Evolutionary conservation across 2,888 invertebrate species (phyloP), one percentile per base, ranked within the genome.

Genomic region (Margaritifera margaritifera): DNA sequence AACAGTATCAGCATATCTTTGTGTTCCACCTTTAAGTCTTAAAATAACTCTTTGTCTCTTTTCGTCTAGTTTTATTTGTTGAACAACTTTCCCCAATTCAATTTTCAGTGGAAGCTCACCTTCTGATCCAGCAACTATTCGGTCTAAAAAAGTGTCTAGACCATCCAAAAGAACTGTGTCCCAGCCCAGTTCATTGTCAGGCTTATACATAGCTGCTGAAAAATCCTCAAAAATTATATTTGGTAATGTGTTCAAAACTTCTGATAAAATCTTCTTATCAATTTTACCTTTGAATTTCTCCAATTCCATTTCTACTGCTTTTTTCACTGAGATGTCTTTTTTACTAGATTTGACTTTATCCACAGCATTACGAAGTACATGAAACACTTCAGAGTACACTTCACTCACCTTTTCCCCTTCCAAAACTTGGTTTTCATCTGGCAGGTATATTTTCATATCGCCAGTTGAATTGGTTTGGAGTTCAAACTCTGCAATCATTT

Each of bases 91-190:
- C 24, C 79, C 78, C 15, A 85, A 73, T 50, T 78, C 75, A 27
- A 86, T 51, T 53, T 80, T 78, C 11, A 86, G 55, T 4, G 84
- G 83, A 18, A 63, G 20, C 60, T 85, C 86, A 6, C 70, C 74
- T 4, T 72, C 74, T 27, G 70, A 54, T 11, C 86, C 86, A 71
- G 81, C 79, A 19, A 81, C 81, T 64, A 86, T 71, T 62, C 85
- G 84, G 65, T 83, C 82, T 56, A 80, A 8, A 25, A 83, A 65
- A 56, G 78, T 77, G 57, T 81, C 83, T 71, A 82, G 75, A 11
- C 85, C 85, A 79, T 83, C 83, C n/a, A 83, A 68, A 22, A 84
- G 55, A n/a, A 81, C 69, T 8, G 72, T 79, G 54, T 84, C 79
- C 75, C 79, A 84, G 15, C 84, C 85, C 71, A 84, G 80, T 51